Conservation (phyloP, 2,797 vertebrate genomes). For the Monodelphis domestica region DNA sequence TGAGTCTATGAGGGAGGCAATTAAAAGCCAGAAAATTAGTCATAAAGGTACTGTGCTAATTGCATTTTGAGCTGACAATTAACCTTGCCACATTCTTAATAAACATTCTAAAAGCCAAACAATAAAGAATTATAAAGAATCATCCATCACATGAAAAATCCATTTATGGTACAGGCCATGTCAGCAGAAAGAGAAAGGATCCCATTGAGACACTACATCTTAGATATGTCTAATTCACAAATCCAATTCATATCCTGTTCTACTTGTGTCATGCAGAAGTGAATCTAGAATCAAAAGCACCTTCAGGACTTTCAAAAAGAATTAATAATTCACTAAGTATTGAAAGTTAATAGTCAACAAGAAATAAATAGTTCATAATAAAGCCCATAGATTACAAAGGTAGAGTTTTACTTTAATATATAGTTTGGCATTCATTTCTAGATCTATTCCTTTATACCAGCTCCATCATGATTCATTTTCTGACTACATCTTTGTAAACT, state of each 20-base stretch:
- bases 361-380: background rate
- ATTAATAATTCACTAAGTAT: background rate
- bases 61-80: background rate
- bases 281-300: background rate
- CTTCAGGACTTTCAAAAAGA: background rate
- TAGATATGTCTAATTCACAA: background rate
- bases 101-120: background rate
- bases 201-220: background rate
- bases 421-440: background rate
- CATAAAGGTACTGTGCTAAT: background rate
- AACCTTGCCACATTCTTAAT: background rate
- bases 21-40: conserved; percentile 6
- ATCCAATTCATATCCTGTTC: background rate
- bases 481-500: background rate
- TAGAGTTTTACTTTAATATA: background rate
- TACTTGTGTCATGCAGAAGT: background rate
- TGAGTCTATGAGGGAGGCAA: background rate
- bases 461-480: background rate
- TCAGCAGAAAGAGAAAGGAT: background rate
- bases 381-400: background rate
- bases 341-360: background rate
- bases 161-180: background rate
- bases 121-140: background rate
- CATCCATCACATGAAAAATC: conserved; percentile 3
- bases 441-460: background rate